These are phyloP conservation scores for Myiotriccus ornatus DNA, from an alignment of 2,797 vertebrate genomes.

Conservation along the genomic window DNA sequence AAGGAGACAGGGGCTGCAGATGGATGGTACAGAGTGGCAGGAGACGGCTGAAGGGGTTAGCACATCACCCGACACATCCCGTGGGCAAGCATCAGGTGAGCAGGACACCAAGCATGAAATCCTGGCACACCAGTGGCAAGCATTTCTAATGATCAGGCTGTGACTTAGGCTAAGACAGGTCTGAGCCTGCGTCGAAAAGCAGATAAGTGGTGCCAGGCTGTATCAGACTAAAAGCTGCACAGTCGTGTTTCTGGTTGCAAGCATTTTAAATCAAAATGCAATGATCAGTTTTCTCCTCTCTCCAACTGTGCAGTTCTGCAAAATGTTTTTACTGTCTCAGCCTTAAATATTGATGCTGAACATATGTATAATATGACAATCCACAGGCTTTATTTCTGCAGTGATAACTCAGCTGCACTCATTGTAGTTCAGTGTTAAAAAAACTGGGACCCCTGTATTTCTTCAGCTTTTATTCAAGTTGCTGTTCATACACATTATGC, in stretches of 20 bases:
- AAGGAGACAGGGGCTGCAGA: background rate
- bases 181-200: background rate
- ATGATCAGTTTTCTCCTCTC: slow-evolving; percentile 12
- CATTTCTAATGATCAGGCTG: background rate
- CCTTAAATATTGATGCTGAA: slow-evolving; percentile 56
- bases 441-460: background rate
- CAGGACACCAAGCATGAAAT: background rate
- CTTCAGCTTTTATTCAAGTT: slow-evolving; percentile 3
- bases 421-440: background rate
- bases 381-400: background rate
- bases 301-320: slow-evolving; percentile 25
- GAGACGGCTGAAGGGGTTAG: slow-evolving; percentile 1
- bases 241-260: background rate
- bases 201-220: background rate
- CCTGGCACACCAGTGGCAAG: background rate
- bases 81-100: background rate
- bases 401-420: slow-evolving; percentile 2
- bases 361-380: slow-evolving; percentile 39
- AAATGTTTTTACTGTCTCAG: slow-evolving; percentile 45
- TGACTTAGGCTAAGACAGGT: background rate
- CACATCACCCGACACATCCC: background rate
- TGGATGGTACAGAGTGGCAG: background rate
- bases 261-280: slow-evolving; percentile 30
- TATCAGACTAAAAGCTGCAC: background rate
- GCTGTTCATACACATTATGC: fast-evolving